Evolutionary conservation across 2,888 invertebrate genomes (phyloP).

Genomic region (Stenotaenia linearis): DNA sequence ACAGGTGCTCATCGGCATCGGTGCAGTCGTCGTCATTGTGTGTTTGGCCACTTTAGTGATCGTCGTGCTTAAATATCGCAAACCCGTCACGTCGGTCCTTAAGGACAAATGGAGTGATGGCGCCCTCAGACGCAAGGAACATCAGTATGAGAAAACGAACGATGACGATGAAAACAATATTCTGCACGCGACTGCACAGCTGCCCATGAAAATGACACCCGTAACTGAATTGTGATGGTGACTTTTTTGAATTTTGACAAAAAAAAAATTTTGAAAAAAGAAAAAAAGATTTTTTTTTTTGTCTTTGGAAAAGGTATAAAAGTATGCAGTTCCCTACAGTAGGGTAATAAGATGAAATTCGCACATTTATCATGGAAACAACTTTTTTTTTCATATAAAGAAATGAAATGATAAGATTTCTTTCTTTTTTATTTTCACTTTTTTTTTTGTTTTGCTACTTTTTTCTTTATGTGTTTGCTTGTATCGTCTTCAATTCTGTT

Average conservation of each 20-base stretch:
- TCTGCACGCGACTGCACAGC: conserved; percentile 31
- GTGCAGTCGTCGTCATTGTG: conserved; percentile 30
- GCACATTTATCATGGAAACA: not conserved
- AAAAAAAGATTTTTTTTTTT: too few species aligned
- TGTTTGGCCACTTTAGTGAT: conserved; percentile 34
- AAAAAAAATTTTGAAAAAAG: not conserved
- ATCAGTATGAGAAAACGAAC: conserved; percentile 35
- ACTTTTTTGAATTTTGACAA: not conserved
- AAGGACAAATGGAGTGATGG: conserved; percentile 37
- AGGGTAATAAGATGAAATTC: not conserved
- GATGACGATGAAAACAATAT: conserved; percentile 36
- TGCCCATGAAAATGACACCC: conserved; percentile 24
- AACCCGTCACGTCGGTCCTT: conserved; percentile 35
- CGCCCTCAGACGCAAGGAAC: conserved; percentile 35
- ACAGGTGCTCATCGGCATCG: conserved; percentile 34
- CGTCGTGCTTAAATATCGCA: conserved; percentile 35
- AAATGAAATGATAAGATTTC: not conserved
- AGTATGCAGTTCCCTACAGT: not conserved
- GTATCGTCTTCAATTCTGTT: not conserved
- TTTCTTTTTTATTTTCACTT: not conserved
- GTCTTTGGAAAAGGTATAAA: not conserved
- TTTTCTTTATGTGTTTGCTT: not conserved
- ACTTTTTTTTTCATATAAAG: not conserved
- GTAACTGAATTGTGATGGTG: conserved; percentile 28
- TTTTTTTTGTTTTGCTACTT: not conserved